These are phyloP conservation scores for Noctua janthe DNA, from an alignment of 2,888 invertebrate genomes.

Conservation along the genomic window DNA sequence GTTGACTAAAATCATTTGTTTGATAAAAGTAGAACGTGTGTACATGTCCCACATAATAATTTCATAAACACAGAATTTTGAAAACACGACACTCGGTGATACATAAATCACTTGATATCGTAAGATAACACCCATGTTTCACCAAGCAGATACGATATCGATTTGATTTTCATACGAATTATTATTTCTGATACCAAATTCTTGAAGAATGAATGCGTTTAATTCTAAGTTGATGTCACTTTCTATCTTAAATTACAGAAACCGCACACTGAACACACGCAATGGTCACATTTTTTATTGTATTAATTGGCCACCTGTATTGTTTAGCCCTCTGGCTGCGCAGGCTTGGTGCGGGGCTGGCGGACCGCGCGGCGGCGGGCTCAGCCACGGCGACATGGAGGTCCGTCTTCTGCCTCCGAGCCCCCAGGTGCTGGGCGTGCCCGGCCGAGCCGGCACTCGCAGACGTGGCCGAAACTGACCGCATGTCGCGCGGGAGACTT, in stretches of 20 bases:
- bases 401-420: conserved; percentile 91
- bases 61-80: conserved; percentile 42
- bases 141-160: conserved; percentile 67
- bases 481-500: conserved; percentile 86
- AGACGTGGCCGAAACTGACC: conserved; percentile 78
- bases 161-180: conserved; percentile 59
- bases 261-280: conserved; percentile 68
- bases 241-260: conserved; percentile 60
- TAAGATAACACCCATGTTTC: conserved; percentile 68
- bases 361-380: conserved; percentile 80
- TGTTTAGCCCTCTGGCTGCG: conserved; percentile 88
- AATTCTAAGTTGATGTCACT: conserved; percentile 64
- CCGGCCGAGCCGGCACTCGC: conserved; percentile 66
- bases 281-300: conserved; percentile 63
- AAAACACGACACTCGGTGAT: conserved; percentile 49
- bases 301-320: conserved; percentile 82
- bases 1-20: conserved; percentile 14
- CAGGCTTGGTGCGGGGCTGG: conserved; percentile 90
- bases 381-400: conserved; percentile 88
- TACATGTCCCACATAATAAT: conserved; percentile 35
- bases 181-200: conserved; percentile 36
- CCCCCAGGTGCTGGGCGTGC: conserved; percentile 80
- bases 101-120: conserved; percentile 62
- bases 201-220: conserved; percentile 42
- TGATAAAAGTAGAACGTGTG: conserved; percentile 17